These are phyloP conservation scores for Ophioderma brevispina DNA, from an alignment of 35 echinoderm and acorn worm genomes.

Conservation along the genomic window DNA sequence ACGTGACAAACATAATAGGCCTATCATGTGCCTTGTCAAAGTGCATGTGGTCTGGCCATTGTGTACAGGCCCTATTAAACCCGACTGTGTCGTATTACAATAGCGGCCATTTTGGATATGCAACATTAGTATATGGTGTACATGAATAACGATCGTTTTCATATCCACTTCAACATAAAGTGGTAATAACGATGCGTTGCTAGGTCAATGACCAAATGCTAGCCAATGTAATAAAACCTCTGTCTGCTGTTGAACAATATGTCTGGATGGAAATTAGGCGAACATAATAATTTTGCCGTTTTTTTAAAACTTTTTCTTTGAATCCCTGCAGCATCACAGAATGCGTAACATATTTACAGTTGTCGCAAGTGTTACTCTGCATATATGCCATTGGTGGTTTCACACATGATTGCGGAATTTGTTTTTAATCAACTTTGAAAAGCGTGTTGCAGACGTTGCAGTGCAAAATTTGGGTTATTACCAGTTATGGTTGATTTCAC, in stretches of 20 bases:
- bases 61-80: not conserved
- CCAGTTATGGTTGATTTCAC: no score
- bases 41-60: not conserved
- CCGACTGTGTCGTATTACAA: not conserved
- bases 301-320: not conserved
- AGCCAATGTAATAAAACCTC: not conserved
- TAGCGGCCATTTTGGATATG: not conserved
- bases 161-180: not conserved
- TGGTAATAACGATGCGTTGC: not conserved
- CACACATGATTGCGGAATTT: no score
- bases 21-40: not conserved
- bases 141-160: not conserved
- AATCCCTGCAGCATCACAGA: not conserved
- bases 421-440: no score
- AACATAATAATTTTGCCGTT: not conserved
- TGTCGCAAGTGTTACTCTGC: no score
- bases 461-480: no score
- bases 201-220: not conserved
- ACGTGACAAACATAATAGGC: constrained; percentile 2
- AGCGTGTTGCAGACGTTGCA: no score
- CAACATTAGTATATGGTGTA: not conserved
- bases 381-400: no score
- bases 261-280: not conserved
- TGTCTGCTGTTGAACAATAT: not conserved
- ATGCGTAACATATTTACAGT: no score